Evolutionary conservation across 1,140 invertebrate species (phyloP).

Genomic region (Penaeus japonicus): DNA sequence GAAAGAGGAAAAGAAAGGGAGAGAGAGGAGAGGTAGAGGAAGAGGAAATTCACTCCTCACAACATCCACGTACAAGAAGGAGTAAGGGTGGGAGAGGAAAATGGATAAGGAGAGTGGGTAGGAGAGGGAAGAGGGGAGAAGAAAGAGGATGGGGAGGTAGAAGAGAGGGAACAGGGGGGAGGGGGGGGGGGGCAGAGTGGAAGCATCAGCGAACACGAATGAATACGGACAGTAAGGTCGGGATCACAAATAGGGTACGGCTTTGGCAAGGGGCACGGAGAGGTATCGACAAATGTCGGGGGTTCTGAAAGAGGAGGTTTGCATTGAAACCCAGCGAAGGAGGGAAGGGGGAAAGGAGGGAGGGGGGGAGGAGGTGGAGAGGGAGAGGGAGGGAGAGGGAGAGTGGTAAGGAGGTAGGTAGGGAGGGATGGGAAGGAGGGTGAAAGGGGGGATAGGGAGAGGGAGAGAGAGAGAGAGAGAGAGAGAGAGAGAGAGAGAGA

Average conservation of each 20-base stretch:
- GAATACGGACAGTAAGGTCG: too few species aligned
- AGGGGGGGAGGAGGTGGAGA: background rate
- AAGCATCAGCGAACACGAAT: background rate
- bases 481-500: background rate
- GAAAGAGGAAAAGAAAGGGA: too few species aligned
- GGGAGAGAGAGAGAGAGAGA: background rate
- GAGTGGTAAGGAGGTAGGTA: background rate
- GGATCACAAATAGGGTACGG: too few species aligned
- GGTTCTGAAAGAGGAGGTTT: too few species aligned
- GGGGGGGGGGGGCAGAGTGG: background rate
- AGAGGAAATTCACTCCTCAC: too few species aligned
- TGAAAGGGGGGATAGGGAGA: background rate
- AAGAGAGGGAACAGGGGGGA: background rate
- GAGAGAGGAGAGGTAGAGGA: too few species aligned
- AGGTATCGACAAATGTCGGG: too few species aligned
- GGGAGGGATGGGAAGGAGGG: background rate
- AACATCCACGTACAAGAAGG: too few species aligned
- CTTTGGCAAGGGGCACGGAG: too few species aligned
- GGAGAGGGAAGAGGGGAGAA: too few species aligned
- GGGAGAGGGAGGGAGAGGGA: background rate
- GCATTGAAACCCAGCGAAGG: background rate
- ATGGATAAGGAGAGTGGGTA: too few species aligned
- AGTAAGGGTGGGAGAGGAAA: too few species aligned
- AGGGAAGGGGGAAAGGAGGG: background rate
- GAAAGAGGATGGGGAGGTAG: background rate